Conservation (phyloP, 2,113 vertebrate species). For the Tetrax tetrax region DNA sequence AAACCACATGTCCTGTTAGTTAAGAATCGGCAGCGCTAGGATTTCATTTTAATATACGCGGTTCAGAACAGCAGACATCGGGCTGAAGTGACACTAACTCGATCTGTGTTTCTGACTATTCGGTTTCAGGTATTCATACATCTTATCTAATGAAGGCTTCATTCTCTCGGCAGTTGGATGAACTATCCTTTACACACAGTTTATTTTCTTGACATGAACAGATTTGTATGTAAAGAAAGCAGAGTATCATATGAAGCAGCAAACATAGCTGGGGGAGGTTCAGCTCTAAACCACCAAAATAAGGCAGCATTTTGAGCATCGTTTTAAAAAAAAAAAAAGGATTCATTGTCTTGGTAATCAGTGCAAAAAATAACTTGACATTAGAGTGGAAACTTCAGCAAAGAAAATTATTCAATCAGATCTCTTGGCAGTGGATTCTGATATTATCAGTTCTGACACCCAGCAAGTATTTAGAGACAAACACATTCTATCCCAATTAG, state of each 20-base stretch:
- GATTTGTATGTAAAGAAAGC: not conserved
- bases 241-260: not conserved
- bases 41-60: slow-evolving; percentile 18
- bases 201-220: slow-evolving; percentile 29
- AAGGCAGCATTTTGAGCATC: not conserved
- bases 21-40: not conserved
- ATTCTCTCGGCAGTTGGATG: not conserved
- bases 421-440: not conserved
- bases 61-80: not conserved
- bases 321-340: not conserved
- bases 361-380: not conserved
- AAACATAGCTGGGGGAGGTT: not conserved
- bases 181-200: not conserved
- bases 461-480: not conserved
- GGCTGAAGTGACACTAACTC: slow-evolving; percentile 18
- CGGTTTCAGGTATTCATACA: slow-evolving; percentile 29
- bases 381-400: not conserved
- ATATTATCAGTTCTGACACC: slow-evolving; percentile 23
- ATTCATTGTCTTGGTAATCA: not conserved
- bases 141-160: slow-evolving; percentile 45
- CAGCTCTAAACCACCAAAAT: not conserved
- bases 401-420: slow-evolving; percentile 24
- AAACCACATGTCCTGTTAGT: not conserved
- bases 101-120: slow-evolving; percentile 26
- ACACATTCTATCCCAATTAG: not conserved